Base-by-base conservation (phyloP, 2,888 invertebrate species). In the Leptinotarsa rubiginosa region DNA sequence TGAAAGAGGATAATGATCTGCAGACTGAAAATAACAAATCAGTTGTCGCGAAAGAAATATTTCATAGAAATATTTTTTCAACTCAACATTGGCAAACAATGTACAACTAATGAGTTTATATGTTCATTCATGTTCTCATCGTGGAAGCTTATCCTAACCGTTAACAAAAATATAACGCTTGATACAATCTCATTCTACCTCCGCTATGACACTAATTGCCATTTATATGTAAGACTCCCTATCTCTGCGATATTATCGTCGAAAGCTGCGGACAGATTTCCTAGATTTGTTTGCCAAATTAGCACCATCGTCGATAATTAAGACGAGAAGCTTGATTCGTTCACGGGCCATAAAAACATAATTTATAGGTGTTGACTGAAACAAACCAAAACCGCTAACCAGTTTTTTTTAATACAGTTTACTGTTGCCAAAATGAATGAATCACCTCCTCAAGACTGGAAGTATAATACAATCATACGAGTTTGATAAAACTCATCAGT, bases 261-360 rank as follows among this genome's bases (percentile, higher is more conserved):
- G 65, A 70, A 73, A 75, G 75, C 66, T 65, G 75, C 75, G 72
- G 69, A 54, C 16, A 52, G 64, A 75, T 75, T 73, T 76, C 68
- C 56, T 65, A 67, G 76, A 72, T 72, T 69, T 68, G 65, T 71
- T 75, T 76, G 78, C 78, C 78, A 78, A 76, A 78, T 75, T 71
- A 71, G 72, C 75, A 68, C 75, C 74, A 73, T 62, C 65, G 54
- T 67, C 64, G 74, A 75, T 75, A 77, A 70, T 70, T 72, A 65
- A 68, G 64, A 18, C 71, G 56, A 67, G 20, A 5, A 62, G 68
- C 68, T 54, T 54, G 68, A 68, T 54, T 66, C 50, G n/a, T 31
- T 67, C 49, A 65, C 65, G 65, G 65, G 50, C 41, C 56, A 70
- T 47, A 74, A 74, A 66, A 66, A 66, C 50, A 47, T 70, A 62